Base-by-base conservation (phyloP, 1,140 invertebrate species). In the Lordiphosa collinella region DNA sequence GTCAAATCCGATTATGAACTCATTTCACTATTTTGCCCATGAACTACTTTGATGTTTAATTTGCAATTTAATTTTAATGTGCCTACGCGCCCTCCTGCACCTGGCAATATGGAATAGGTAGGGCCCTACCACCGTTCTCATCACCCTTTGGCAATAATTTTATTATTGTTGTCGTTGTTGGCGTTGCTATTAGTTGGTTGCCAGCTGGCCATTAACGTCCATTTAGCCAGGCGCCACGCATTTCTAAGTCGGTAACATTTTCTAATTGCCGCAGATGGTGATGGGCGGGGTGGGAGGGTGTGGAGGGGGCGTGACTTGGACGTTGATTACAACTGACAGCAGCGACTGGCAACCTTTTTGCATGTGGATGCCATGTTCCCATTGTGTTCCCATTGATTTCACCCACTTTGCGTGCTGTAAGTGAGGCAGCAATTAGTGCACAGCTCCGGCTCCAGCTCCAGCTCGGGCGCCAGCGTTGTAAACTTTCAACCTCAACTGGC, bases 1-100 rank as follows among this genome's bases (percentile, higher is more conserved):
- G 78, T 78, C 78, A 84, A 82, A 82, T 82, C 78, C 78, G 78
- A 84, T 82, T 82, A 82, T 82, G 72, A 82, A 82, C 78, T 84
- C 78, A 78, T 82, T 82, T 82, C 72, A 64, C 59, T 73, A 72
- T 67, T 68, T 61, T 65, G 69, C 32, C 64, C 60, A 41, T 54
- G 34, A 62, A 60, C 55, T 82, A 84, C 78, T 82, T 82, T 82
- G 78, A 82, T 82, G 78, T 82, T 82, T 84, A 84, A 82, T 82
- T 82, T 84, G 59, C 78, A 84, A 82, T 82, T 82, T 82, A 67
- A 84, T 82, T 82, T 82, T 78, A 84, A 84, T 82, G 78, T 47
- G 72, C 73, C 67, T 70, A 47, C 70, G 47, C 50, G 35, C 31
- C 32, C 14, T 12, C 32, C 32, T 11, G 9, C 3, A 25, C 22